A percentile compares a stretch with the other conserved stretches of the same genome.
These are phyloP conservation scores for Leptopilina syphax DNA, from an alignment of 2,888 invertebrate species.

Conservation along the genomic window DNA sequence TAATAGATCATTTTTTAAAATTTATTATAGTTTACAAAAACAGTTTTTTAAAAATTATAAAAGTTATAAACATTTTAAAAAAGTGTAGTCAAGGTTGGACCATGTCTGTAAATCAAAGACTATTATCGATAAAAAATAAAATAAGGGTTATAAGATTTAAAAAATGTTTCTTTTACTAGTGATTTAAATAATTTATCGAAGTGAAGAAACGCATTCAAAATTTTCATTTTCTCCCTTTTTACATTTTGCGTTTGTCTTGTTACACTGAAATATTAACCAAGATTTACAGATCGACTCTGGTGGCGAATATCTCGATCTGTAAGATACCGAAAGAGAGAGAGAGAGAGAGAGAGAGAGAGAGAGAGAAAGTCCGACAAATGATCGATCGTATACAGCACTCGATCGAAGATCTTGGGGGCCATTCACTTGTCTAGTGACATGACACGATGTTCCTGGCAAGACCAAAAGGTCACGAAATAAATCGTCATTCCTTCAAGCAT, in stretches of 20 bases:
- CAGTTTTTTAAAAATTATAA: neutral
- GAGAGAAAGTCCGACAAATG: constrained; percentile 47
- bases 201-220: neutral
- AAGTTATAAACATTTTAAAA: too few relatives aligned
- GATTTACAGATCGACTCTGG: constrained; percentile 13
- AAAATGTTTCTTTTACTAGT: too few relatives aligned
- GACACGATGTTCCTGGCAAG: constrained; percentile 61
- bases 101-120: too few relatives aligned
- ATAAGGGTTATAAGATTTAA: too few relatives aligned
- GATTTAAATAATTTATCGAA: too few relatives aligned
- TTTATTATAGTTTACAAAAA: neutral
- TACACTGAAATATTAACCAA: neutral
- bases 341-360: too few relatives aligned
- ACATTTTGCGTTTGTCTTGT: neutral
- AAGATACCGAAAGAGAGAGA: too few relatives aligned
- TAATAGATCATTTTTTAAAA: constrained; percentile 3
- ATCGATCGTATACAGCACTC: constrained; percentile 61
- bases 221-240: neutral
- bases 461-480: constrained; percentile 65
- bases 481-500: constrained; percentile 62
- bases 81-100: too few relatives aligned
- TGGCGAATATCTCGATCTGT: constrained; percentile 38
- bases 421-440: constrained; percentile 56
- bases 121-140: too few relatives aligned
- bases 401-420: constrained; percentile 53